Conservation (phyloP, 2,888 invertebrate genomes). For the Spisula subtruncata region DNA sequence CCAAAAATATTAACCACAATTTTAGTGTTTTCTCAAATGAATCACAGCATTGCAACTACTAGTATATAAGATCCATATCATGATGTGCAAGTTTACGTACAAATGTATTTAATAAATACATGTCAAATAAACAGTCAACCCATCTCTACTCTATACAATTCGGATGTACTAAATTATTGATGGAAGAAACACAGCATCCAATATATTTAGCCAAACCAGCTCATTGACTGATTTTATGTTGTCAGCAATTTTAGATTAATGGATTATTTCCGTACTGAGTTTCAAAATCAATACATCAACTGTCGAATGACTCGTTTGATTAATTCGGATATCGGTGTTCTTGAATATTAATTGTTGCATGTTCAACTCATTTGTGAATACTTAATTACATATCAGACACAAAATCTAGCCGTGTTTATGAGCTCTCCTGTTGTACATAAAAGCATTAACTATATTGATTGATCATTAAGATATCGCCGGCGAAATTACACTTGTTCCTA, state of each 20-base stretch:
- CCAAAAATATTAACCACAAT: too few species aligned
- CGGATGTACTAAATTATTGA: too few species aligned
- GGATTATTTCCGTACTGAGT: background rate
- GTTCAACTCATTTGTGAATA: constrained; percentile 1
- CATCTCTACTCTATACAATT: too few species aligned
- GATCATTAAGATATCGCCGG: background rate
- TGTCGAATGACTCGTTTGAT: background rate
- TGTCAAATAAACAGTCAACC: too few species aligned
- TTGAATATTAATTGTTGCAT: background rate
- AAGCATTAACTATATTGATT: background rate
- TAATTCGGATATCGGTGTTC: background rate
- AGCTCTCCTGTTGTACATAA: background rate
- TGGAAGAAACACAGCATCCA: too few species aligned
- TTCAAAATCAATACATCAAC: constrained; percentile 19
- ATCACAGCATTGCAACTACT: too few species aligned
- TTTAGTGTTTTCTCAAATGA: too few species aligned
- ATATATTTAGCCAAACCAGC: too few species aligned
- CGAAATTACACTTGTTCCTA: background rate
- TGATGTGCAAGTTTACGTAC: too few species aligned
- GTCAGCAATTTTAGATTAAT: constrained; percentile 27
- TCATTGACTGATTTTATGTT: background rate
- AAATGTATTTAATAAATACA: too few species aligned
- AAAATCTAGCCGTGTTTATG: background rate
- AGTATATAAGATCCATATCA: too few species aligned
- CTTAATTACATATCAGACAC: background rate